Base-by-base conservation (phyloP, 2,888 invertebrate species). In the Pristionchus exspectatus region DNA sequence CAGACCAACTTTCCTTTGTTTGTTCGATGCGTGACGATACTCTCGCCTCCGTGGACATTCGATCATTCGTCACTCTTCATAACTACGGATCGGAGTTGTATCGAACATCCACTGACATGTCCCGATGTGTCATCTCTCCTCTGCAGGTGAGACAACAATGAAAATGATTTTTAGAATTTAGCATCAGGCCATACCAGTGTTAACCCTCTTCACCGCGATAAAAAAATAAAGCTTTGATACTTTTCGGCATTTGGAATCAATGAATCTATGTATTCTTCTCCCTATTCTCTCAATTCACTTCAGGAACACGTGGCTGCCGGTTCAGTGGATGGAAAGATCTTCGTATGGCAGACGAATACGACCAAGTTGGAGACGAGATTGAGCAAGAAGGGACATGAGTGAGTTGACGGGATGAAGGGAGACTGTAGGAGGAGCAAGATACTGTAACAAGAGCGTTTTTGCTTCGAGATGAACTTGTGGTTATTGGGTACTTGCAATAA, bases 21-120 rank as follows among this genome's bases (percentile, higher is more conserved):
- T 97, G 97, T 95, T 98, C 98, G 95, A 97, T 98, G 89, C 96
- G 99, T 94, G 99, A 99, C 95, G 98, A 99, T 96, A 97, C 98
- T 33, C 96, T 99, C 93, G 98, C 98, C 95, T 96, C 98, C 90
- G 97, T 99, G 95, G 99, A 99, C 96, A 96, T 99, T 92, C 96
- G 99, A 30, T 92, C 97, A 97, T 98, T 98, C 96, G 97, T 97
- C 95, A 97, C 98, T 91, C 96, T 98, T 91, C 97, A 97, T 92
- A 97, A 98, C 90, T 98, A 98, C 96, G 97, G 98, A 95, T 97
- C 97, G 95, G 98, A 99, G 94, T 97, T 97, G 90, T 99, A 99
- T 96, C 98, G 92, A 0, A 93, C 93, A 0, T 92, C 93, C 14
- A 92, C 92, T 14, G 94, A 94, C 77, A 90, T 91, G 24, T 90